Base-by-base conservation (phyloP, 23 tunicate species). In the Trididemnum nubilum region DNA sequence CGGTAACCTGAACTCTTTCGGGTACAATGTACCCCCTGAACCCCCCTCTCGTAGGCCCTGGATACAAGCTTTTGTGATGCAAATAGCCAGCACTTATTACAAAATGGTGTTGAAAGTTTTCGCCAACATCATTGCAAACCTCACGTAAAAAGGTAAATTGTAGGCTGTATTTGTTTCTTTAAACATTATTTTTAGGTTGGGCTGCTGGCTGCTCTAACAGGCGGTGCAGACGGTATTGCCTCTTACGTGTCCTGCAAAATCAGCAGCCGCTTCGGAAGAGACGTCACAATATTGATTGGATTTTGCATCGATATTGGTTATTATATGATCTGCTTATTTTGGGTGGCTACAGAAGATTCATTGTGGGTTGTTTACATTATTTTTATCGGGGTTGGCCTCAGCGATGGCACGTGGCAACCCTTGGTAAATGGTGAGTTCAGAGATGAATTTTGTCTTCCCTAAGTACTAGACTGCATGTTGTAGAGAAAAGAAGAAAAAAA, bases 131-230 rank as follows among this genome's bases (percentile, higher is more conserved):
- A n/a, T n/a, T n/a, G n/a, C n/a, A n/a, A n/a, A n/a, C n/a, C n/a
- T n/a, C n/a, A n/a, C n/a, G n/a, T n/a, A n/a, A n/a, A n/a, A n/a
- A n/a, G n/a, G n/a, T n/a, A n/a, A n/a, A n/a, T n/a, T n/a, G n/a
- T n/a, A n/a, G n/a, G n/a, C n/a, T n/a, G n/a, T n/a, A n/a, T n/a
- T n/a, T n/a, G n/a, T n/a, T n/a, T n/a, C n/a, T n/a, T n/a, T n/a
- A n/a, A n/a, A n/a, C n/a, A n/a, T n/a, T n/a, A n/a, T 61, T n/a
- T 64, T 35, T 79, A 89, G 94, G 83, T 83, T 22, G 94, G 94
- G 2, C 39, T 89, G 40, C 71, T 66, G 37, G 9, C 67, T 26
- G 84, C 85, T 1, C 21, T 83, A 4, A 50, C 33, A n/a, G 73
- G 80, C 4, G 76, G 35, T 31, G 76, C 79, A 32, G 59, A 71